These are phyloP conservation scores for Apodemus agrarius DNA, from an alignment of 2,797 vertebrate genomes.

Conservation along the genomic window DNA sequence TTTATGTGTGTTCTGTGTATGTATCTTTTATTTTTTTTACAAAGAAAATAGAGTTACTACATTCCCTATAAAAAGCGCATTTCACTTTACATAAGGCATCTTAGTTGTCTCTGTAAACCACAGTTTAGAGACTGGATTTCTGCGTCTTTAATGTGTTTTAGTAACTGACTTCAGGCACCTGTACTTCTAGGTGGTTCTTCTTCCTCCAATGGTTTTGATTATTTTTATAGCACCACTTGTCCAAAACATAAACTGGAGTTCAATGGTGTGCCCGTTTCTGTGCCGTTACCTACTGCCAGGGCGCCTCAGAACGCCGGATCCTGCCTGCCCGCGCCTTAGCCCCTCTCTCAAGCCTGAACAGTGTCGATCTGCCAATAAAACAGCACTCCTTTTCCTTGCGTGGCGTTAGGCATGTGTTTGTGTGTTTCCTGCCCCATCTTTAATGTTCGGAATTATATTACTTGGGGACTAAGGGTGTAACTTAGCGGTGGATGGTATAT, in stretches of 20 bases:
- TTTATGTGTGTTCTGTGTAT: neutral
- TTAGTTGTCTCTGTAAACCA: neutral
- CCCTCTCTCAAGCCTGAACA: neutral
- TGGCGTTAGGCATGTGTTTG: neutral
- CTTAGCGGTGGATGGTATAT: neutral
- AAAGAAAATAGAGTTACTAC: neutral
- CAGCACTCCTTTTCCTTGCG: neutral
- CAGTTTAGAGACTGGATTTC: neutral
- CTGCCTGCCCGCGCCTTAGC: fast-evolving
- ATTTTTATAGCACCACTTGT: neutral
- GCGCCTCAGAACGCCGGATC: fast-evolving
- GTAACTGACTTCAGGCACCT: neutral
- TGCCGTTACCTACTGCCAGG: neutral
- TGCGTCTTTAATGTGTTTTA: neutral
- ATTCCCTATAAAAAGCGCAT: neutral
- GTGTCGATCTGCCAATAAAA: neutral
- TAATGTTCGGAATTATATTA: neutral
- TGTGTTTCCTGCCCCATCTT: neutral
- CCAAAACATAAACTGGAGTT: neutral
- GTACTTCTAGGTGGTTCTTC: neutral
- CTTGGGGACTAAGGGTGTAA: neutral
- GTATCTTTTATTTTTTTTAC: neutral
- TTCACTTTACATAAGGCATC: neutral
- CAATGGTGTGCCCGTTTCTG: fast-evolving
- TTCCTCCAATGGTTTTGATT: neutral